A percentile compares a stretch with the other conserved stretches of the same genome.
These are phyloP conservation scores for Ptychoptera albimana DNA, from an alignment of 2,888 invertebrate genomes.

Conservation along the genomic window DNA sequence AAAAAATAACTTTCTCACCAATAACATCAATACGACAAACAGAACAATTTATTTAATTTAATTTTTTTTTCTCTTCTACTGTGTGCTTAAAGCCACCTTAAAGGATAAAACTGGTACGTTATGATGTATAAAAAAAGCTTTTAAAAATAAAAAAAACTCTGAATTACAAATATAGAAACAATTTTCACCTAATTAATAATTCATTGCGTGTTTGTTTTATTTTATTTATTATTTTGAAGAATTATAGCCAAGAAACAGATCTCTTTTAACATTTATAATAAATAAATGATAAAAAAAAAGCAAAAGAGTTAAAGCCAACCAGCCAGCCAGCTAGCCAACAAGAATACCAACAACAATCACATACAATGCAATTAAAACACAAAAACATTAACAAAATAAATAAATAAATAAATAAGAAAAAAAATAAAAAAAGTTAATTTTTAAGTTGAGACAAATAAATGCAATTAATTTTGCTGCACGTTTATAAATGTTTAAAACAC, in stretches of 20 bases:
- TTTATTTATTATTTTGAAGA: too few relatives aligned
- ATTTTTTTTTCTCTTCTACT: too few relatives aligned
- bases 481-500: not conserved
- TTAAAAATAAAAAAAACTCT: too few relatives aligned
- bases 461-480: slow-evolving; percentile 6
- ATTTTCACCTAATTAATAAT: slow-evolving; percentile 5
- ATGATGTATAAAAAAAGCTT: too few relatives aligned
- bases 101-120: too few relatives aligned
- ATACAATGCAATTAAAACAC: not conserved
- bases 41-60: too few relatives aligned
- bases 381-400: not conserved
- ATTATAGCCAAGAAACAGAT: too few relatives aligned
- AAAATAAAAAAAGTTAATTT: slow-evolving; percentile 5
- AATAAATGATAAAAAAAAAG: not conserved
- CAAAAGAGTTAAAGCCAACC: not conserved
- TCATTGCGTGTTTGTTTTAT: not conserved
- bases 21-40: too few relatives aligned
- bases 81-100: too few relatives aligned
- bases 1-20: too few relatives aligned
- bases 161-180: not conserved
- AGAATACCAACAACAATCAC: not conserved
- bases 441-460: slow-evolving; percentile 4
- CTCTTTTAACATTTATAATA: too few relatives aligned
- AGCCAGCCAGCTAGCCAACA: not conserved
- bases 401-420: slow-evolving; percentile 1